phyloP scores from a whole-genome alignment of 2,888 invertebrate species.

The Argyresthia albistria region DNA sequence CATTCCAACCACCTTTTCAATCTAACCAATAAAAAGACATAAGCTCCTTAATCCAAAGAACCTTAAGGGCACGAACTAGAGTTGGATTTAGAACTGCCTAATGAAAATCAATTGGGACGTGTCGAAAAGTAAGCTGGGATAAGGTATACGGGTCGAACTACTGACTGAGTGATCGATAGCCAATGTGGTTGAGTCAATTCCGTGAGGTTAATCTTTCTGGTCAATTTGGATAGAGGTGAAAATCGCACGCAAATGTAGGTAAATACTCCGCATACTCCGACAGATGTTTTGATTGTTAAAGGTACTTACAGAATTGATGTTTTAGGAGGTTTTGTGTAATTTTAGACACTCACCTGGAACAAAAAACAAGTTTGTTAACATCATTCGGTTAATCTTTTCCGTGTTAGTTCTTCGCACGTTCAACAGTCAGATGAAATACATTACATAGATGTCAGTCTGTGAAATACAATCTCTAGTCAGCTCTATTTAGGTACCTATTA shows the following conservation, averaged over 20 bases:
- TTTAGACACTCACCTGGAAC: conserved; percentile 32
- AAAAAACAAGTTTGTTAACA: conserved; percentile 11
- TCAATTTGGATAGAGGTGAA: background rate
- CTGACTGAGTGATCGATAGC: background rate
- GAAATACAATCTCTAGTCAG: too few relatives aligned
- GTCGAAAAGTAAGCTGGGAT: background rate
- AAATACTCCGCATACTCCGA: background rate
- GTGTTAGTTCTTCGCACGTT: too few relatives aligned
- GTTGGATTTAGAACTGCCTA: background rate
- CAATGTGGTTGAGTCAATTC: background rate
- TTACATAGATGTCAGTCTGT: too few relatives aligned
- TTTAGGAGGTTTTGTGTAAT: background rate
- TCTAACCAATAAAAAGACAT: background rate
- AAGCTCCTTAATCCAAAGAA: background rate
- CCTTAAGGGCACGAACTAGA: background rate
- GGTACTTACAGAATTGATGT: background rate
- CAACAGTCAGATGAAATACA: too few relatives aligned
- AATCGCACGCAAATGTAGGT: conserved; percentile 10
- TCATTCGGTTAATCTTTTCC: too few relatives aligned
- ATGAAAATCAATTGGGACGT: background rate
- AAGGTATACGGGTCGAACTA: background rate
- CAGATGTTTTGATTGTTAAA: background rate
- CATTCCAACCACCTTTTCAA: conserved; percentile 12
- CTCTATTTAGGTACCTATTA: too few relatives aligned
- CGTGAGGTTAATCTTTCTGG: background rate